phyloP scores from a whole-genome alignment of 35 echinoderm and acorn worm species.

The Eucidaris tribuloides region DNA sequence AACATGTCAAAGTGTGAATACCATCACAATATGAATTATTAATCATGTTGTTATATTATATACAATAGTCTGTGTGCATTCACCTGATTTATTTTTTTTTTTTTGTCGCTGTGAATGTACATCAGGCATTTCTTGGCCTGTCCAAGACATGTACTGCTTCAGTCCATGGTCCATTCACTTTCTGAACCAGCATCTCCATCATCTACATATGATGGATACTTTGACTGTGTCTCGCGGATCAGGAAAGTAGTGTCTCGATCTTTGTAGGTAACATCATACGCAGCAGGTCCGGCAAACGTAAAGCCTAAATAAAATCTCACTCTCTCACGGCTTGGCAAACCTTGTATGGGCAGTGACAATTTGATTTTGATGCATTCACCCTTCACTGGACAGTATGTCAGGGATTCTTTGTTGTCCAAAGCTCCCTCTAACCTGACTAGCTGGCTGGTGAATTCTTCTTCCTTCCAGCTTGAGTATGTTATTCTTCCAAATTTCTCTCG shows the following conservation, averaged over 20 bases:
- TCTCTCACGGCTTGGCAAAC: slow-evolving; percentile 24
- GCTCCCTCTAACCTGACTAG: neutral
- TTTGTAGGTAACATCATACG: slow-evolving; percentile 49
- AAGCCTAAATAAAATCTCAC: slow-evolving; percentile 66
- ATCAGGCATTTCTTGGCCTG: too few relatives aligned
- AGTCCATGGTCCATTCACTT: too few relatives aligned
- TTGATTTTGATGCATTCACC: slow-evolving; percentile 11
- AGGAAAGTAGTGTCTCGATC: neutral
- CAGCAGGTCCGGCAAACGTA: slow-evolving; percentile 51
- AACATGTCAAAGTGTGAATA: too few relatives aligned
- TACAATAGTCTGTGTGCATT: too few relatives aligned
- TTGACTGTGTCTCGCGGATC: too few relatives aligned
- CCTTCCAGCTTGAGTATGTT: slow-evolving; percentile 1
- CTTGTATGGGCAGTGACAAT: slow-evolving; percentile 13
- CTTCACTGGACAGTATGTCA: neutral
- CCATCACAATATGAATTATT: too few relatives aligned
- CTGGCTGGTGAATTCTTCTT: neutral
- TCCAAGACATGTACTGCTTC: too few relatives aligned
- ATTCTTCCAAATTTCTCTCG: neutral
- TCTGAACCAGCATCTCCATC: too few relatives aligned
- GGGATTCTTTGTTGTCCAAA: neutral
- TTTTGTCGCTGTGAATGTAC: too few relatives aligned
- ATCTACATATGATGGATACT: too few relatives aligned
- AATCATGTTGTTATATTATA: too few relatives aligned
- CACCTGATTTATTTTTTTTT: too few relatives aligned